Evolutionary conservation across 2,888 invertebrate genomes (phyloP).

Genomic region (Ophraella communa): DNA sequence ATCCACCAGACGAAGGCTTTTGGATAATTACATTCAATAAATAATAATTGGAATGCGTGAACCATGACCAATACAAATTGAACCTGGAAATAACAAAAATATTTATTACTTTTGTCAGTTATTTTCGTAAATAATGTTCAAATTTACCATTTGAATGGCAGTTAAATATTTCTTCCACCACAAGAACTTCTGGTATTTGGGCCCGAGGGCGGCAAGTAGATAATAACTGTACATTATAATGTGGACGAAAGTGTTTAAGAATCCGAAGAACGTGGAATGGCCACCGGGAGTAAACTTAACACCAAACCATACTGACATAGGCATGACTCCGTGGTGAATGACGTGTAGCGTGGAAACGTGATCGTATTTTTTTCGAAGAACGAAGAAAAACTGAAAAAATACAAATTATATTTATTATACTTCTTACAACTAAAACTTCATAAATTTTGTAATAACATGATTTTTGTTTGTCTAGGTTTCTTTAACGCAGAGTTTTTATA

Average conservation of each 20-base stretch:
- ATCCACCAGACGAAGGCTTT: constrained; percentile 90
- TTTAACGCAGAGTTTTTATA: too few relatives aligned
- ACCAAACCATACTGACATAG: constrained; percentile 85
- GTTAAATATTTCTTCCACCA: constrained; percentile 98
- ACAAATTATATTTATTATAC: constrained; percentile 5
- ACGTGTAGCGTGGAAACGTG: constrained; percentile 94
- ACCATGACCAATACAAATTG: constrained; percentile 89
- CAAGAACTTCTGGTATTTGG: constrained; percentile 82
- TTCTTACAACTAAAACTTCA: too few relatives aligned
- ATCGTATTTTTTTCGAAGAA: constrained; percentile 91
- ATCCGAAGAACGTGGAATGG: constrained; percentile 91
- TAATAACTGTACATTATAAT: constrained; percentile 95
- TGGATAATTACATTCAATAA: constrained; percentile 90
- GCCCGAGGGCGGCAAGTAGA: constrained; percentile 87
- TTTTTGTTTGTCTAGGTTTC: too few relatives aligned
- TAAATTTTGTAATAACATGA: too few relatives aligned
- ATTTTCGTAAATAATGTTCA: neutral
- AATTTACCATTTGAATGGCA: constrained; percentile 83
- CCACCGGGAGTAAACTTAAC: constrained; percentile 74
- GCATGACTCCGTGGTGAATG: constrained; percentile 97
- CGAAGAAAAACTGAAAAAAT: constrained; percentile 78
- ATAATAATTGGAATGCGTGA: constrained; percentile 88
- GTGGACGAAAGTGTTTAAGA: constrained; percentile 93
- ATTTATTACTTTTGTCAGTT: constrained; percentile 1
- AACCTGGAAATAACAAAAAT: constrained; percentile 60